Percentiles rank a stretch among this genome's conserved stretches.
phyloP scores from a whole-genome alignment of 1,140 invertebrate species.

The Orius insidiosus region DNA sequence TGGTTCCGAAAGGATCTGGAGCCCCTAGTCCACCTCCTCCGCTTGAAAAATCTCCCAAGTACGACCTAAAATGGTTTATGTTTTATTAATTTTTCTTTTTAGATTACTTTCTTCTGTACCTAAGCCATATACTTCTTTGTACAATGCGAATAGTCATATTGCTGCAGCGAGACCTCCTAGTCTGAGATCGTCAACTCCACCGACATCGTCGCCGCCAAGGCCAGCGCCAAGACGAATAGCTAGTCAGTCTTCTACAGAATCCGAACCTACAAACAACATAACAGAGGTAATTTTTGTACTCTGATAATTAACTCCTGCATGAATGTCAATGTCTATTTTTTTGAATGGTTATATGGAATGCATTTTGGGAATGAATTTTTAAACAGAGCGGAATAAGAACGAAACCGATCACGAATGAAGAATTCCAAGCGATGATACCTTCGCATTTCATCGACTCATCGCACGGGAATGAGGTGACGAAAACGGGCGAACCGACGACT shows the following conservation, averaged over 20 bases:
- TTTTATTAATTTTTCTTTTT: background rate
- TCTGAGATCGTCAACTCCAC: background rate
- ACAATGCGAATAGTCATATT: conserved; percentile 48
- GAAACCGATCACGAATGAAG: conserved; percentile 73
- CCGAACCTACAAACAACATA: conserved; percentile 8
- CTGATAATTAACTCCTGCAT: background rate
- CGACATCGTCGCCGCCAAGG: conserved; percentile 24
- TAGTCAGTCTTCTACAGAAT: conserved; percentile 17
- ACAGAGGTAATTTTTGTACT: background rate
- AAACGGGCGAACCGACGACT: conserved; percentile 17
- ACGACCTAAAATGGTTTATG: too few species aligned
- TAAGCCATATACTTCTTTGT: conserved; percentile 41
- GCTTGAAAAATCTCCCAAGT: conserved; percentile 31
- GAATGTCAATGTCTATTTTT: background rate
- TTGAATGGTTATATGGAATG: background rate
- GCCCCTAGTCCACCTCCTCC: conserved; percentile 27
- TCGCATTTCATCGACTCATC: conserved; percentile 50
- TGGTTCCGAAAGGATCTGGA: conserved; percentile 26
- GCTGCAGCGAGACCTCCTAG: conserved; percentile 36
- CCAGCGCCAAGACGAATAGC: conserved; percentile 27
- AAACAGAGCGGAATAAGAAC: conserved; percentile 30
- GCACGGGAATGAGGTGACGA: background rate
- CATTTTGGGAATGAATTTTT: conserved; percentile 9
- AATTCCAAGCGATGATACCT: conserved; percentile 85
- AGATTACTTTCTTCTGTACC: conserved; percentile 21